Evolutionary conservation across 1,140 invertebrate species (phyloP).

Genomic region (Odontomachus brunneus): DNA sequence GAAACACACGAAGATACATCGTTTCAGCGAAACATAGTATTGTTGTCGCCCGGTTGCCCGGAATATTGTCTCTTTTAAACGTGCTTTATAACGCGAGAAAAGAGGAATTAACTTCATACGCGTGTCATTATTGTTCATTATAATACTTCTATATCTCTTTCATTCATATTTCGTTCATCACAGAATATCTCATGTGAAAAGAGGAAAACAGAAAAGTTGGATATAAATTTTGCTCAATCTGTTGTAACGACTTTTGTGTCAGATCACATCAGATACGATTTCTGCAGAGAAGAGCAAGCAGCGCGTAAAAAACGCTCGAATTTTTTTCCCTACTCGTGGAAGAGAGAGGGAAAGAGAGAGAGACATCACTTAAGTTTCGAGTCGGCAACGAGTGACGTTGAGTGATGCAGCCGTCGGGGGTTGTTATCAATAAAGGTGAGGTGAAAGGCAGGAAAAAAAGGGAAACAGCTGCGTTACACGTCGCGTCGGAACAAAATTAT

Average conservation of each 20-base stretch:
- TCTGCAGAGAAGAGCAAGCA: not conserved
- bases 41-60: not conserved
- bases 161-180: too few species aligned
- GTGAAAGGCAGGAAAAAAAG: not conserved
- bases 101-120: too few species aligned
- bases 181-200: too few species aligned
- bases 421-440: conserved; percentile 15
- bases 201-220: not conserved
- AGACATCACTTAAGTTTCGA: not conserved
- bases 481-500: not conserved
- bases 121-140: not conserved
- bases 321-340: not conserved
- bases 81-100: not conserved
- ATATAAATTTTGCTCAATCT: not conserved
- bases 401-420: conserved; percentile 2
- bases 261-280: not conserved
- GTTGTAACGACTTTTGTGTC: too few species aligned
- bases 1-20: not conserved
- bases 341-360: too few species aligned
- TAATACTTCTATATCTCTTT: not conserved
- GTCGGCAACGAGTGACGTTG: conserved; percentile 4
- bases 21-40: not conserved
- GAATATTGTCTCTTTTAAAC: not conserved
- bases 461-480: conserved; percentile 1
- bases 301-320: not conserved